Evolutionary conservation across 2,888 invertebrate genomes (phyloP), one percentile per base, ranked within the genome.

Genomic region (Colostygia pectinataria): DNA sequence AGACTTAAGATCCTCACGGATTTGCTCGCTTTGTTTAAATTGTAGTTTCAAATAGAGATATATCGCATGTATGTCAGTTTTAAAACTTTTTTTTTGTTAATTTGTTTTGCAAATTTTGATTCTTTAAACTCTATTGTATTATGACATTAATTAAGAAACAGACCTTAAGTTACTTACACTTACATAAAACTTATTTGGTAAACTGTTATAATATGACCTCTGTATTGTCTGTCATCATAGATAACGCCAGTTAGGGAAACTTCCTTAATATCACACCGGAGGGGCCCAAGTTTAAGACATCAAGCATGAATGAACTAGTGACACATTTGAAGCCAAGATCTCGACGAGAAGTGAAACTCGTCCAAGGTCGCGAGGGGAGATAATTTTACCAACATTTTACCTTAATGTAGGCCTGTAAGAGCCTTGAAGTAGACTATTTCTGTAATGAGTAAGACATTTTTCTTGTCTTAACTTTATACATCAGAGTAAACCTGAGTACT

Each of bases 221-320:
- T 20, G 1, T 20, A 20, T 13, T 4, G 7, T 10, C 27, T 28
- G 27, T 15, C 18, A 27, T 28, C 38, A 27, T 28, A 38, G 38
- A 38, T 38, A 41, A 25, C 25, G 25, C 25, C 33, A 42, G 33
- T 42, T 12, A 0, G 8, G 12, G 6, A 3, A 40, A 33, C 41
- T 33, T 33, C 15, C 33, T 7, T 32, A 33, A 42, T 42, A 33
- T 32, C 20, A 42, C 27, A 20, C 27, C n/a, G 27, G 20, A 39
- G 8, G 14, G 37, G 25, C 10, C 14, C 32, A 33, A 33, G 20
- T 33, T 33, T 33, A 18, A 33, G 33, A 33, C 33, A 29, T 39
- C 13, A 23, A 25, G 24, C 10, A 31, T 24, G 37, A 44, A 44
- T 44, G 36, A 37, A 29, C n/a, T 8, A 29, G 14, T 14, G 31